These are phyloP conservation scores for Drosophila formosana DNA, from an alignment of 2,888 invertebrate genomes.

Conservation along the genomic window DNA sequence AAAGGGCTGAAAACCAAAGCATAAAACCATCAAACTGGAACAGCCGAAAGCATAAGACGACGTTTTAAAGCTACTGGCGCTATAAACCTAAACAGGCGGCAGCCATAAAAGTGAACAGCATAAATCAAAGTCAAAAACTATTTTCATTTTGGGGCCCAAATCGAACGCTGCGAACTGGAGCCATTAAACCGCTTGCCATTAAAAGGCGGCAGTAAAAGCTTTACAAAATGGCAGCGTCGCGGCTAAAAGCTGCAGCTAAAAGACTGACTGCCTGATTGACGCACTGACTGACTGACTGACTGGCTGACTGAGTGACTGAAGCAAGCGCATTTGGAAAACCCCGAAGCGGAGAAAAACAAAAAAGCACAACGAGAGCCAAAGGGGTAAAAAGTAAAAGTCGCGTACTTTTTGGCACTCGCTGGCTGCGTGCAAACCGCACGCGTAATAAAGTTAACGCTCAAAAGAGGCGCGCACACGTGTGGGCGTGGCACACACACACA, in stretches of 20 bases:
- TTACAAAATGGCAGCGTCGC: slow-evolving; percentile 46
- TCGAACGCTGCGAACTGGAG: slow-evolving; percentile 45
- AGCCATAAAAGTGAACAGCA: slow-evolving; percentile 43
- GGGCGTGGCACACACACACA: slow-evolving; percentile 27
- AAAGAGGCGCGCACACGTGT: slow-evolving; percentile 34
- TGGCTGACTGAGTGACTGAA: slow-evolving; percentile 10
- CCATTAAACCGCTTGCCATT: slow-evolving; percentile 61
- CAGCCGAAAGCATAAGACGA: background rate
- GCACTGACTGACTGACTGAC: slow-evolving; percentile 12
- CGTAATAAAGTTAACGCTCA: slow-evolving; percentile 69
- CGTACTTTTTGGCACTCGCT: slow-evolving; percentile 33
- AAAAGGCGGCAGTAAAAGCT: slow-evolving; percentile 62
- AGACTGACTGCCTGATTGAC: slow-evolving; percentile 14
- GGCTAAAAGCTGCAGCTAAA: slow-evolving; percentile 35
- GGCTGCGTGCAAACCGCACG: slow-evolving; percentile 60
- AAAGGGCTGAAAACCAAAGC: background rate
- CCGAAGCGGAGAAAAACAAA: slow-evolving; percentile 6
- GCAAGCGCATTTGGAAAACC: slow-evolving; percentile 14
- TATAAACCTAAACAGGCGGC: slow-evolving; percentile 29
- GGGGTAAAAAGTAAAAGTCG: slow-evolving; percentile 56
- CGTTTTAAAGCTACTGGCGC: slow-evolving; percentile 18
- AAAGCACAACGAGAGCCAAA: background rate
- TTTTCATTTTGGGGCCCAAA: slow-evolving; percentile 47
- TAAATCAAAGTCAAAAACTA: slow-evolving; percentile 69
- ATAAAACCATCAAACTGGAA: background rate